These are phyloP conservation scores for Ceratoteleas bidentatus DNA, from an alignment of 1,140 invertebrate species.

Conservation along the genomic window DNA sequence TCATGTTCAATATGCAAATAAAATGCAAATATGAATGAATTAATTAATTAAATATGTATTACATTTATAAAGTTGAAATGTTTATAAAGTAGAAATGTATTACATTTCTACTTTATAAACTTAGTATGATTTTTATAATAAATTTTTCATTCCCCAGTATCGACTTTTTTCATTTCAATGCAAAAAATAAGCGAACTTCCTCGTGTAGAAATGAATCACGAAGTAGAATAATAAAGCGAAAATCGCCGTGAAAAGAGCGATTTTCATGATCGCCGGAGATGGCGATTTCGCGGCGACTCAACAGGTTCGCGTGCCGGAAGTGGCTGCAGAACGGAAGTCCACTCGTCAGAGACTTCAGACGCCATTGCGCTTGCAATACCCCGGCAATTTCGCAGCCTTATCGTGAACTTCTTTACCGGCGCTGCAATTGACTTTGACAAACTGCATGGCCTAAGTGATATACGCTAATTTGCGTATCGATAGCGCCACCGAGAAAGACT, in stretches of 20 bases:
- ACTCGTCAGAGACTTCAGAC: slow-evolving; percentile 69
- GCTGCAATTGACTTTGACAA: slow-evolving; percentile 53
- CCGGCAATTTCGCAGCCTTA: slow-evolving; percentile 53
- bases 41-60: too few species aligned
- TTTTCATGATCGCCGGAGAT: slow-evolving; percentile 40
- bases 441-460: slow-evolving; percentile 37
- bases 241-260: slow-evolving; percentile 43
- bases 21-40: too few species aligned
- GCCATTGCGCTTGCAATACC: slow-evolving; percentile 57
- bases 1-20: too few species aligned
- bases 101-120: too few species aligned
- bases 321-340: slow-evolving; percentile 73
- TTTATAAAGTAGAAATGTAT: too few species aligned
- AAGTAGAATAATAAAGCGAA: slow-evolving; percentile 4
- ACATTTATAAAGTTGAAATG: too few species aligned
- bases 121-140: too few species aligned
- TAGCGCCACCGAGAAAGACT: slow-evolving; percentile 17
- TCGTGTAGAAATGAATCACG: background rate
- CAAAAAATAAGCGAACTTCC: background rate
- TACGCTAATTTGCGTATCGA: slow-evolving; percentile 22
- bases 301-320: slow-evolving; percentile 79
- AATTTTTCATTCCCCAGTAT: too few species aligned
- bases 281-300: slow-evolving; percentile 62
- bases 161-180: too few species aligned
- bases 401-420: slow-evolving; percentile 45